These are phyloP conservation scores for Silurus aristotelis DNA, from an alignment of 2,797 vertebrate species.

Conservation along the genomic window DNA sequence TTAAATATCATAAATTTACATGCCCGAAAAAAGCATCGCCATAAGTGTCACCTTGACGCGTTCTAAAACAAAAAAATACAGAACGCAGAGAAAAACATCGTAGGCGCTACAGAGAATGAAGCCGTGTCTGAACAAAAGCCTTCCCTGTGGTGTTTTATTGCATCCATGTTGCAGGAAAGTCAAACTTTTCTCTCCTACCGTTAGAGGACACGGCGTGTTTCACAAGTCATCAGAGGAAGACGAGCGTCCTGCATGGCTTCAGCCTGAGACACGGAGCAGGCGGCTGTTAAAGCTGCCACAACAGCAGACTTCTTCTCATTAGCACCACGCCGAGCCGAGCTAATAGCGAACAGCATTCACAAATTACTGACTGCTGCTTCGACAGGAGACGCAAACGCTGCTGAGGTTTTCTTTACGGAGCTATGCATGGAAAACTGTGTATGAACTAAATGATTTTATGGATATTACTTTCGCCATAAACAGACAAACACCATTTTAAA, in stretches of 20 bases:
- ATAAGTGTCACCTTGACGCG: too few species aligned
- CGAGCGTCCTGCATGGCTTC: constrained; percentile 54
- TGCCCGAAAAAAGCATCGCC: too few species aligned
- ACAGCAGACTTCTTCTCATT: constrained; percentile 72
- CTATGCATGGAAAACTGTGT: neutral
- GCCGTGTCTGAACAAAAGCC: neutral
- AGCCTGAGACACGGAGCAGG: constrained; percentile 54
- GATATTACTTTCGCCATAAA: neutral
- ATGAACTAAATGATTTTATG: neutral
- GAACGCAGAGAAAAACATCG: neutral
- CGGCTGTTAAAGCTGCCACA: constrained; percentile 67
- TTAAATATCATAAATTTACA: too few species aligned
- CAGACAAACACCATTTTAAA: neutral
- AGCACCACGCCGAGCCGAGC: constrained; percentile 71
- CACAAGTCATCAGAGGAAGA: constrained; percentile 66
- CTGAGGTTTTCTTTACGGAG: neutral
- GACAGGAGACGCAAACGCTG: constrained; percentile 47
- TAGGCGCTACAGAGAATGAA: neutral
- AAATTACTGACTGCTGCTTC: constrained; percentile 63
- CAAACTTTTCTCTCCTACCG: constrained; percentile 63
- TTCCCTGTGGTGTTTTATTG: constrained; percentile 41
- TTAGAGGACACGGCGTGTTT: constrained; percentile 69
- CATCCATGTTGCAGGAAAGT: constrained; percentile 26
- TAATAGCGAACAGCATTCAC: constrained; percentile 69
- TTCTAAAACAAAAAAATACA: neutral